These are phyloP conservation scores for Callyntrura sp. DNA, from an alignment of 2,888 invertebrate species.

Conservation along the genomic window DNA sequence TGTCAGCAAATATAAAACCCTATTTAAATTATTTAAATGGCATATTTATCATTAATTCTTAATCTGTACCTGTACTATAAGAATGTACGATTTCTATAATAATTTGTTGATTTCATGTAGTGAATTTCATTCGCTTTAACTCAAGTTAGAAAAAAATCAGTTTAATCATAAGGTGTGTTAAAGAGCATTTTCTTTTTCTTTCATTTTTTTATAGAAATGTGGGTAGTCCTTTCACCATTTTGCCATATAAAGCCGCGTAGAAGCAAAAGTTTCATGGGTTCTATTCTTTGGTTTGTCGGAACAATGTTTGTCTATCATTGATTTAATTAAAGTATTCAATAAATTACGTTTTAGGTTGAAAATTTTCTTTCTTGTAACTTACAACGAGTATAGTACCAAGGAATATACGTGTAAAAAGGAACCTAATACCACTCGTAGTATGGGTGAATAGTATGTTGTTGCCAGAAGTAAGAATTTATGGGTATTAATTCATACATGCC, in stretches of 20 bases:
- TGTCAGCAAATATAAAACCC: conserved; percentile 33
- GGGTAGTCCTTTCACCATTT: not conserved
- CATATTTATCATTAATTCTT: not conserved
- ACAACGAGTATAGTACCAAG: not conserved
- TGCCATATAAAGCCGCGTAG: not conserved
- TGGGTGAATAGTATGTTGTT: not conserved
- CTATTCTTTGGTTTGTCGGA: not conserved
- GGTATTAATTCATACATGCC: too few relatives aligned
- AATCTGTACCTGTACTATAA: too few relatives aligned
- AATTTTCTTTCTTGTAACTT: not conserved
- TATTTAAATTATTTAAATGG: not conserved
- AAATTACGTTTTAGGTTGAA: not conserved
- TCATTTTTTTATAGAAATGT: too few relatives aligned
- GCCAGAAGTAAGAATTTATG: not conserved
- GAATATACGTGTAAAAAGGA: not conserved
- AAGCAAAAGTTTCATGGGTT: not conserved
- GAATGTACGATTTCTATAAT: not conserved
- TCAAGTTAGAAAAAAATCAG: conserved; percentile 40
- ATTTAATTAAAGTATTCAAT: not conserved
- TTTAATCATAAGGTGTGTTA: not conserved
- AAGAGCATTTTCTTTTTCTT: too few relatives aligned
- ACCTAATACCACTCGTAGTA: too few relatives aligned
- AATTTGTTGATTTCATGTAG: not conserved
- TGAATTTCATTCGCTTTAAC: conserved; percentile 18
- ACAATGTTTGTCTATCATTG: too few relatives aligned